Evolutionary conservation across 2,113 vertebrate genomes (phyloP).

Genomic region (Amphiprion ocellaris): DNA sequence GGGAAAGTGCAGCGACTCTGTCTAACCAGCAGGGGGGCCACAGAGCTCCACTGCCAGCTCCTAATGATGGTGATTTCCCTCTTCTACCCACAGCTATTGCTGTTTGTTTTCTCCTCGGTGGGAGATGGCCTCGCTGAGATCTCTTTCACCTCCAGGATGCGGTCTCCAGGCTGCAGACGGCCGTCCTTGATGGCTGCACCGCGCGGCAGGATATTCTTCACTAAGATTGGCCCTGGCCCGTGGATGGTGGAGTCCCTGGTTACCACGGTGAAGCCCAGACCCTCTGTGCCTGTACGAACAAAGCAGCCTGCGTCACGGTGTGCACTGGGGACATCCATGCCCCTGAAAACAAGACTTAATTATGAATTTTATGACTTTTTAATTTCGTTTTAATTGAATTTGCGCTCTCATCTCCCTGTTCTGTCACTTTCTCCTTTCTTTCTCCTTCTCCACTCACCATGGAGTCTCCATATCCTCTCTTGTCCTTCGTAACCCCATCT

Average conservation of each 20-base stretch:
- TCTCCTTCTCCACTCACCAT: neutral
- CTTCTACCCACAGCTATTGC: neutral
- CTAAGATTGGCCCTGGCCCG: constrained; percentile 93
- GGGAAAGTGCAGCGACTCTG: neutral
- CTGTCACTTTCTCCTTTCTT: constrained; percentile 1
- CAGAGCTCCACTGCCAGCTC: neutral
- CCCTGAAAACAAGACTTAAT: constrained; percentile 40
- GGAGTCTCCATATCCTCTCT: neutral
- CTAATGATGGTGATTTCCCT: neutral
- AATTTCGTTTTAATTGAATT: constrained; percentile 59
- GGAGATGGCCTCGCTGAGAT: neutral
- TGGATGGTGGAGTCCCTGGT: constrained; percentile 92
- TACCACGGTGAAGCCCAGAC: constrained; percentile 96
- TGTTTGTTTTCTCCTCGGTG: neutral
- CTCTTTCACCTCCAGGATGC: constrained; percentile 92
- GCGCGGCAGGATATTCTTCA: constrained; percentile 94
- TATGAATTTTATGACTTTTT: constrained; percentile 49
- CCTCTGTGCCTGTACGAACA: constrained; percentile 87
- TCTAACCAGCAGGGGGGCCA: constrained; percentile 11
- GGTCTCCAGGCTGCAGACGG: constrained; percentile 93
- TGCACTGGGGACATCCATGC: neutral
- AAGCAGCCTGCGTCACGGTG: constrained; percentile 29
- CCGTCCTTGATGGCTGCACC: constrained; percentile 95
- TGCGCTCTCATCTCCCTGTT: neutral
- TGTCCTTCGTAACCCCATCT: constrained; percentile 21